Base-by-base conservation (phyloP, 2,888 invertebrate genomes). In the Caradrina kadenii region DNA sequence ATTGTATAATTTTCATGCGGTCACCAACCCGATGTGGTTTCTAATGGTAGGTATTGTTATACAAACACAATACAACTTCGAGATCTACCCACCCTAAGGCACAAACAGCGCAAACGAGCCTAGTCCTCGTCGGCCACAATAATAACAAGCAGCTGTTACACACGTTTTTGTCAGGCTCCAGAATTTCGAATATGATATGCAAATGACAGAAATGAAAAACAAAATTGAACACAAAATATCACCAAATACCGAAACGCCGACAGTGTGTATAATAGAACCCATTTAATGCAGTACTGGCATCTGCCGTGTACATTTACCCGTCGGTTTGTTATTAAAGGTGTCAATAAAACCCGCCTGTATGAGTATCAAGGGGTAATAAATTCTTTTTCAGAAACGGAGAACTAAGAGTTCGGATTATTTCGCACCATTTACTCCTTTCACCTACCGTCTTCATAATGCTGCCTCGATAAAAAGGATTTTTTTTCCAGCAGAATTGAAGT, bases 381-480 rank as follows among this genome's bases (percentile, higher is more conserved):
- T 95, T 95, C 93, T 91, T 92, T 94, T 93, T 91, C 92, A 93
- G 91, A 92, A 90, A 89, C 92, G 93, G 89, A 93, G 93, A 94
- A 93, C 94, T 94, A 94, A 94, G 94, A 94, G 94, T 91, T 88
- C 91, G 92, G 95, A 95, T 95, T 95, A 95, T 94, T 94, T 94
- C 94, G 87, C 93, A 89, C 94, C 94, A 95, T 95, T 95, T 94
- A 94, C 93, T 92, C 94, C 93, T 94, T 95, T 95, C 94, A 94
- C 88, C 88, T 89, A 90, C 90, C 92, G 90, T 93, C 92, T 93
- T 92, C 90, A 93, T 94, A 94, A 95, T 92, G 89, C 93, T 89
- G 91, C 87, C 87, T 88, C 88, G 87, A 89, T 92, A 90, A 92
- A 93, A 91, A 89, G 92, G 90, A 91, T 91, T 93, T 93, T 91